Evolutionary conservation across 2,113 vertebrate genomes (phyloP), one percentile per base, ranked within the genome.

Genomic region (Gobius niger): DNA sequence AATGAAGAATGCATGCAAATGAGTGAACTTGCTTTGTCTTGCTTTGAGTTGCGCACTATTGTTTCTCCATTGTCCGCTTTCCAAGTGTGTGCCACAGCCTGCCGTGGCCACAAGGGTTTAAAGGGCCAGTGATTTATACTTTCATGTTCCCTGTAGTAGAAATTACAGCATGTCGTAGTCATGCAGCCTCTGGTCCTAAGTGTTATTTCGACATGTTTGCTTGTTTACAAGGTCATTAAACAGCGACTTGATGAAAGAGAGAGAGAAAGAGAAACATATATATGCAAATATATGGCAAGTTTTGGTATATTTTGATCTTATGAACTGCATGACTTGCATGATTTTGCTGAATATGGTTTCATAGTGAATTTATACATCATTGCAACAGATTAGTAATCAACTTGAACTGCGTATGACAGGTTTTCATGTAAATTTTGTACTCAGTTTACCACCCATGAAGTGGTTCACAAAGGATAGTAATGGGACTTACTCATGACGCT

Each of bases 71-170:
- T 24, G 6, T 18, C 52, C 14, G 47, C 52, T 10, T 10, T 19
- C 2, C 8, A 6, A 54, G 13, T 54, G 70, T 24, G 59, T 61
- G 61, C 41, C 57, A 65, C 53, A 69, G 53, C 15, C 64, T 65
- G 52, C 42, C 64, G 76, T 44, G 10, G 72, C 51, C 16, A 44
- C 40, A 44, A 60, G 65, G 67, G 69, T 15, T 81, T 76, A 85
- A 79, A 75, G 76, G 60, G 78, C 14, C 72, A 59, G 11, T 63
- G 13, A 53, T 71, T 68, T 70, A 66, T 67, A 68, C n/a, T 77
- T 42, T 51, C 64, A 56, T 70, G 18, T 59, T 40, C 44, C n/a
- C 62, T 63, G 54, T 44, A 44, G 76, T 66, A 52, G 19, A 52
- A 70, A 69, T 19, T 42, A 40, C 44, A 47, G 46, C 44, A 6